Evolutionary conservation across 30 jellyfish, hydroid and myxozoan species (phyloP).

Genomic region (Turritopsis rubra): DNA sequence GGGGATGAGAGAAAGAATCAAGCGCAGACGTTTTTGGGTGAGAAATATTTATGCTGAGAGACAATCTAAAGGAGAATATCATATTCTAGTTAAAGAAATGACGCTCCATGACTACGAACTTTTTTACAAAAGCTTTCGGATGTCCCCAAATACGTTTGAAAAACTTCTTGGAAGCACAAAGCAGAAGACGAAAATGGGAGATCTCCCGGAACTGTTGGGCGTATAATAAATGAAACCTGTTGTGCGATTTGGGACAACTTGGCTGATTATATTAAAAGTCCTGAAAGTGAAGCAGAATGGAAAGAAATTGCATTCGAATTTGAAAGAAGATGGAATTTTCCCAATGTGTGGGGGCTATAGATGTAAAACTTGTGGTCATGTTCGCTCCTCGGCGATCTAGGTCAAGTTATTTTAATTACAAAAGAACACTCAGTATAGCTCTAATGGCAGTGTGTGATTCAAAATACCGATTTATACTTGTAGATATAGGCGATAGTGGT

Average conservation of each 20-base stretch:
- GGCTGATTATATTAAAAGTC: conserved; percentile 18
- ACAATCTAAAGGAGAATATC: too few relatives aligned
- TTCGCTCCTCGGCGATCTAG: conserved; percentile 42
- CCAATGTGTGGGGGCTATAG: conserved; percentile 41
- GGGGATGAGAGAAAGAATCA: too few relatives aligned
- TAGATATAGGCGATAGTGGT: conserved; percentile 43
- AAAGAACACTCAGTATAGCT: conserved; percentile 39
- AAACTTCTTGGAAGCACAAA: too few relatives aligned
- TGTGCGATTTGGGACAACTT: conserved; percentile 18
- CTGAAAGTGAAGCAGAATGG: conserved; percentile 29
- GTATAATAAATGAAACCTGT: conserved; percentile 39
- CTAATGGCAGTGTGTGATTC: conserved; percentile 30
- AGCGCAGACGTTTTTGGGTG: too few relatives aligned
- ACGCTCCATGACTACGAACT: too few relatives aligned
- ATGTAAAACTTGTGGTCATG: conserved; percentile 41
- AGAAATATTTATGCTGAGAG: too few relatives aligned
- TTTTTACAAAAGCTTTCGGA: too few relatives aligned
- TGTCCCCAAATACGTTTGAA: too few relatives aligned
- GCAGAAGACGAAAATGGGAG: too few relatives aligned
- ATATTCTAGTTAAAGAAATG: too few relatives aligned
- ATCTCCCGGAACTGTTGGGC: conserved; percentile 28
- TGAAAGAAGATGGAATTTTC: conserved; percentile 41
- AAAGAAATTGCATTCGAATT: conserved; percentile 22
- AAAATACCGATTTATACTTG: conserved; percentile 20
- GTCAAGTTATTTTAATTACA: conserved; percentile 28